Base-by-base conservation (phyloP, 1,140 invertebrate genomes). In the Agrypnia vestita region DNA sequence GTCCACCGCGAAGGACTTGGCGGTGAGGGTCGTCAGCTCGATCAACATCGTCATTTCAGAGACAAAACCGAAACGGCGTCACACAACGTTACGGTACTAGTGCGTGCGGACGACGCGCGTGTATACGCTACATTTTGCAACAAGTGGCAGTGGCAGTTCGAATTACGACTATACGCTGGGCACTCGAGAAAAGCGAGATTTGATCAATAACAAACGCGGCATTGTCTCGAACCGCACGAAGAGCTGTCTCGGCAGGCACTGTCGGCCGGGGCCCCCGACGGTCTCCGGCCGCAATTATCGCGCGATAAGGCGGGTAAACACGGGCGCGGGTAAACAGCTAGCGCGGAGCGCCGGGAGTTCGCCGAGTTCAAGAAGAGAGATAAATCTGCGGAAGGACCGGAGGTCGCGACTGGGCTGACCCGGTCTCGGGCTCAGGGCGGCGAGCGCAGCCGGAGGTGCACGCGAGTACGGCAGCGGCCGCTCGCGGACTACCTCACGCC, bases 11-110 rank as follows among this genome's bases (percentile, higher is more conserved):
- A 44, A 17, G 46, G 78, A 53, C 49, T 12, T 76, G 11, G 21
- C 59, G 56, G 47, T 59, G 51, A 51, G 55, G 15, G 35, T 76
- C 9, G 64, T 53, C 82, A 83, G 43, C 53, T 83, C 82, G 43
- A 83, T 75, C 49, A 80, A 80, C 82, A 83, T 83, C 15, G 47
- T 71, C 46, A 49, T 43, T 15, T 25, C 67, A 47, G 19, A 47
- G 4, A 6, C 1, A 35, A 35, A 35, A 35, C 25, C 6, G 25
- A 35, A 59, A 21, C 15, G 9, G 6, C 1, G 55, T 19, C 55
- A 59, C 10, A 59, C 53, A 56, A 55, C 53, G 11, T 10, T 19
- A 59, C 55, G 8, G 15, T 13, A 56, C 55, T 0, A 15, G 13
- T 21, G 55, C 55, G 55, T 59, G 21, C 55, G 9, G 15, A 59